Evolutionary conservation across 2,797 vertebrate genomes (phyloP).

Genomic region (Sebastes cheni): DNA sequence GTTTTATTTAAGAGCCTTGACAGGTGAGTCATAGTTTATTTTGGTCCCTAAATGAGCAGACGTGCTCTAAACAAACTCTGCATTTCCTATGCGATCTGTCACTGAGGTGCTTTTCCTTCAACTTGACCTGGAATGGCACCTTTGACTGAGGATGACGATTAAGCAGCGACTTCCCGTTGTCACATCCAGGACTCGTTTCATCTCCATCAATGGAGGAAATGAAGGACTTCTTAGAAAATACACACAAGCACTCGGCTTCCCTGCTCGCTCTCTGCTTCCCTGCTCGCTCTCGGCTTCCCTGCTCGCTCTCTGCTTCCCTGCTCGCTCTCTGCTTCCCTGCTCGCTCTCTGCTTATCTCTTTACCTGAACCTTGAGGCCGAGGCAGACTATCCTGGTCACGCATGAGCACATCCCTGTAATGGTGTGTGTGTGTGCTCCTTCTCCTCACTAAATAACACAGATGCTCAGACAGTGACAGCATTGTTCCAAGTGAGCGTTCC

Average conservation of each 20-base stretch:
- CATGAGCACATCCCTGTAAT: background rate
- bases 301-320: background rate
- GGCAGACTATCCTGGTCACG: slow-evolving; percentile 9
- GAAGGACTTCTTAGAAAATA: slow-evolving; percentile 3
- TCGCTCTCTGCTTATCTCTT: slow-evolving; percentile 2
- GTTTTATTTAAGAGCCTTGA: background rate
- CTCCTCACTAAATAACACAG: slow-evolving; percentile 37
- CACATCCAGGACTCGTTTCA: slow-evolving; percentile 21
- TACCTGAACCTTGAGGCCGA: slow-evolving; percentile 26
- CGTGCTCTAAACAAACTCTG: background rate
- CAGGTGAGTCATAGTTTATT: background rate
- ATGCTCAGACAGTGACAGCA: slow-evolving; percentile 54
- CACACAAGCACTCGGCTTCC: background rate
- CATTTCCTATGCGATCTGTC: background rate
- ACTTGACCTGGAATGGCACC: slow-evolving; percentile 35
- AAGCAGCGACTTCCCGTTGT: slow-evolving; percentile 37
- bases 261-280: background rate
- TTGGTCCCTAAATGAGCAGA: background rate
- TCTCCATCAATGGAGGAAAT: slow-evolving; percentile 34
- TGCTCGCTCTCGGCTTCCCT: background rate
- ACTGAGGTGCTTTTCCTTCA: background rate
- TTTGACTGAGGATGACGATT: slow-evolving; percentile 23
- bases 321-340: background rate
- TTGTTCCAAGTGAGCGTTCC: slow-evolving; percentile 48
- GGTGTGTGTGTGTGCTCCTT: background rate